Evolutionary conservation across 2,888 invertebrate genomes (phyloP), one percentile per base, ranked within the genome.

Genomic region (Lucinisca nassula): DNA sequence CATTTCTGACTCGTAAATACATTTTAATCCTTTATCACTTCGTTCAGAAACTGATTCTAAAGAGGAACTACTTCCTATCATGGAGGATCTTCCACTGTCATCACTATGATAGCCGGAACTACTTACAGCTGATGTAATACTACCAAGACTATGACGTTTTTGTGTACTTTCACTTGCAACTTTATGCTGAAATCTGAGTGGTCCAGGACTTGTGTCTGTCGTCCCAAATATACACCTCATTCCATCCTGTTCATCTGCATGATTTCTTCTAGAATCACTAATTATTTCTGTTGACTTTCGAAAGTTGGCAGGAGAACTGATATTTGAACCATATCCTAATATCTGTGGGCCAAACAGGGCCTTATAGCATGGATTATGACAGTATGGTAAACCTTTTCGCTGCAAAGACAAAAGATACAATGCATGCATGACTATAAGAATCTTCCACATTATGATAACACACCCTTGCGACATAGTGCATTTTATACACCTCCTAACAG

Each of bases 301-400:
- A 77, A 92, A 94, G 85, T 94, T 95, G 70, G 95, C 95, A 8
- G 94, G 94, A 21, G 95, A 94, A n/a, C 90, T 91, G 35, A 94
- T 90, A 85, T 94, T 94, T n/a, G 94, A 93, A 17, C 98, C 98
- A 96, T 98, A 98, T 0, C 98, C 98, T 96, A 98, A 98, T 27
- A 98, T 97, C 94, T 98, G 98, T 0, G 98, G 98, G 32, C 98
- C 98, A 96, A 98, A 98, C 38, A 98, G 96, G 21, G 98, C 98
- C 83, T 98, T 98, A 96, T 98, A 98, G 95, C 98, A 98, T 84
- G 98, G 98, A 84, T 98, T 98, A 96, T 98, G 98, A 94, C 98
- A 98, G 95, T 98, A 98, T 78, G 98, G 98, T 90, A 98, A 97
- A 83, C 98, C 98, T 97, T 98, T 98, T 96, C 98, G 98, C 97